Percentiles rank a stretch among this genome's conserved stretches.
Evolutionary conservation across 2,888 invertebrate genomes (phyloP).

Genomic region (Cotesia congregata): DNA sequence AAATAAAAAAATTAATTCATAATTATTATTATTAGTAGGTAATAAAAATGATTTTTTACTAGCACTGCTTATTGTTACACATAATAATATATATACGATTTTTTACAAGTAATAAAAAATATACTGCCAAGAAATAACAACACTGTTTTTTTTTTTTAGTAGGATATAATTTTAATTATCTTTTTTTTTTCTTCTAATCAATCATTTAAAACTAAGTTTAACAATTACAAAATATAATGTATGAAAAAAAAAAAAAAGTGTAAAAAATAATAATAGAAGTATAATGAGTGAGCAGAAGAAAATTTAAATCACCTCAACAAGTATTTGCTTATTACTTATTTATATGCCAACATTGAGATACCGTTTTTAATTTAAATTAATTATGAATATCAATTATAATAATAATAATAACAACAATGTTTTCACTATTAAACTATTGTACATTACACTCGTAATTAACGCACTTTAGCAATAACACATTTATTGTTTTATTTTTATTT

Average conservation of each 20-base stretch:
- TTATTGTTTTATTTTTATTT: not conserved
- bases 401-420: conserved; percentile 9
- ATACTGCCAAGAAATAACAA: conserved; percentile 3
- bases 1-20: conserved; percentile 27
- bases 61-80: conserved; percentile 11
- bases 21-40: not conserved
- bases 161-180: conserved; percentile 17
- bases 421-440: conserved; percentile 10
- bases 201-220: conserved; percentile 5
- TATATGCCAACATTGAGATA: not conserved
- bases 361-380: not conserved
- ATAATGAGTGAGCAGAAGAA: conserved; percentile 1
- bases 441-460: conserved; percentile 6
- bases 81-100: conserved; percentile 21
- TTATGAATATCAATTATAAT: conserved; percentile 2
- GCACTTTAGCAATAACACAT: not conserved
- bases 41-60: conserved; percentile 12
- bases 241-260: conserved; percentile 13
- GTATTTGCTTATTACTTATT: not conserved
- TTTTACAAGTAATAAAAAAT: conserved; percentile 30
- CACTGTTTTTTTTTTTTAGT: not conserved
- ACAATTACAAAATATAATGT: not conserved
- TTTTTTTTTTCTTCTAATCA: not conserved
- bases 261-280: not conserved
- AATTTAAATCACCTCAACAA: not conserved